Evolutionary conservation across 2,888 invertebrate genomes (phyloP).

Genomic region (Papilio elwesi): DNA sequence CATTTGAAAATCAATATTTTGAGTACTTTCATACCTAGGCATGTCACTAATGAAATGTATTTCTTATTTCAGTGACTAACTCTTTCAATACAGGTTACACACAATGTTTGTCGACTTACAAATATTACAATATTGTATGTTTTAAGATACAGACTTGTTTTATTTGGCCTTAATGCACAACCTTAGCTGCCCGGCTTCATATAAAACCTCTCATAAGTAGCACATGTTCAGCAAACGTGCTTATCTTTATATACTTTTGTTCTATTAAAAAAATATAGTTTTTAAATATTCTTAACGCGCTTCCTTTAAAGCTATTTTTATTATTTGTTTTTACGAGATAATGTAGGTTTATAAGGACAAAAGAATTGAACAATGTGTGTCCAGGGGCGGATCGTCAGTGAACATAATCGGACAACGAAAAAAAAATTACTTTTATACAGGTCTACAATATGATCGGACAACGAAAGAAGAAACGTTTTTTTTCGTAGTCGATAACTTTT

Average conservation of each 20-base stretch:
- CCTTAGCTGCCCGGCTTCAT: slow-evolving; percentile 3
- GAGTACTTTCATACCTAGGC: neutral
- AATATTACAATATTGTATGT: neutral
- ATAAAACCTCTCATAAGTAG: slow-evolving; percentile 13
- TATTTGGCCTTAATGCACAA: slow-evolving; percentile 15
- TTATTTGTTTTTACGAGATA: too few relatives aligned
- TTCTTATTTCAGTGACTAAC: neutral
- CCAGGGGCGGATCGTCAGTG: too few relatives aligned
- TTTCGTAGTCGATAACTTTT: neutral
- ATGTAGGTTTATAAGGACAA: too few relatives aligned
- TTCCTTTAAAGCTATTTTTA: neutral
- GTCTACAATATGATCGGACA: too few relatives aligned
- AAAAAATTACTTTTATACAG: too few relatives aligned
- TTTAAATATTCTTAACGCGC: slow-evolving; percentile 1
- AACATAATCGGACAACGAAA: too few relatives aligned
- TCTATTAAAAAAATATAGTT: slow-evolving; percentile 4
- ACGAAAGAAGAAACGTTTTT: too few relatives aligned
- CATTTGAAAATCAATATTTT: too few relatives aligned
- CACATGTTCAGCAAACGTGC: slow-evolving; percentile 17
- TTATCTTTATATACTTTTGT: slow-evolving; percentile 20
- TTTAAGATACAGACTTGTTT: slow-evolving; percentile 7
- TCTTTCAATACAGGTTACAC: neutral
- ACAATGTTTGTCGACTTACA: slow-evolving; percentile 5
- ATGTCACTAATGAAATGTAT: neutral
- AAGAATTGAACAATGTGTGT: too few relatives aligned